phyloP scores from a whole-genome alignment of 1,140 invertebrate genomes.

The Trigoniulus corallinus region DNA sequence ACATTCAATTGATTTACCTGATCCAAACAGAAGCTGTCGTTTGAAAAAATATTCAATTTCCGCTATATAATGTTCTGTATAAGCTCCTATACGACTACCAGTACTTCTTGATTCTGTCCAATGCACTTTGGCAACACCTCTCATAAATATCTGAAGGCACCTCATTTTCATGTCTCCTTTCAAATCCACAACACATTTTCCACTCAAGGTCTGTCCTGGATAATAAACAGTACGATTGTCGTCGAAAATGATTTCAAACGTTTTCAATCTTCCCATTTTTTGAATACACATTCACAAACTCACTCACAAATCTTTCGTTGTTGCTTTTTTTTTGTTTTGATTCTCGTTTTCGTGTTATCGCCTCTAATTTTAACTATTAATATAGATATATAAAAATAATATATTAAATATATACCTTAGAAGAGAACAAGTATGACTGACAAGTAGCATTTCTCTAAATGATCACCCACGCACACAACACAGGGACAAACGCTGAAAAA shows the following conservation, averaged over 20 bases:
- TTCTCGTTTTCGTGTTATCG: too few relatives aligned
- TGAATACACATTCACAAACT: background rate
- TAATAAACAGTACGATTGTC: conserved; percentile 30
- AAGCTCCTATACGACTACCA: conserved; percentile 30
- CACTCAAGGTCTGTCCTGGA: conserved; percentile 28
- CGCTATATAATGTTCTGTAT: conserved; percentile 34
- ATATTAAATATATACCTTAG: too few relatives aligned
- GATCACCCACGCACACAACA: too few relatives aligned
- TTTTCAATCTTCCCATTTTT: conserved; percentile 30
- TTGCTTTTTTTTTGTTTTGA: too few relatives aligned
- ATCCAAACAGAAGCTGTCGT: conserved; percentile 29
- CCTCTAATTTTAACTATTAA: too few relatives aligned
- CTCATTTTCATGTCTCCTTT: conserved; percentile 33
- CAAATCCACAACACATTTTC: conserved; percentile 30
- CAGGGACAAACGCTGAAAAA: too few relatives aligned
- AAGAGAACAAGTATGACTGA: too few relatives aligned
- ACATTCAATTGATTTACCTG: conserved; percentile 21
- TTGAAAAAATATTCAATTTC: conserved; percentile 34
- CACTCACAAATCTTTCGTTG: background rate
- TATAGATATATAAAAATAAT: too few relatives aligned
- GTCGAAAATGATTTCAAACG: conserved; percentile 29
- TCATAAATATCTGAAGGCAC: conserved; percentile 28
- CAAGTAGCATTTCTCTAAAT: too few relatives aligned
- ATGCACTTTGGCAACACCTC: conserved; percentile 32
- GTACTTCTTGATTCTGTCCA: conserved; percentile 33